Conservation (phyloP, 2,888 invertebrate genomes). For the Meteorus cinctellus region DNA sequence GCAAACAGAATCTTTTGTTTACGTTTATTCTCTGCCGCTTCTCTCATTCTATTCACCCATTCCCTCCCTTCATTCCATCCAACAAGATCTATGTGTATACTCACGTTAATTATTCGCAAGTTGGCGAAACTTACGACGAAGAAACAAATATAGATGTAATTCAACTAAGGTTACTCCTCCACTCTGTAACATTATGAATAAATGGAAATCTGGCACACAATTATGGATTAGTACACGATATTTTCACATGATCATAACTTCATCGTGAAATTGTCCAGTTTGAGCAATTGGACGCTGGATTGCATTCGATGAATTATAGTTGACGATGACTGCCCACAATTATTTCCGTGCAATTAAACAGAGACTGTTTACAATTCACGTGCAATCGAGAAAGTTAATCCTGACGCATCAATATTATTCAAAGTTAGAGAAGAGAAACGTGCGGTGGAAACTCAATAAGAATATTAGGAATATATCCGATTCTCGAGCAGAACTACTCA, state of each 20-base stretch:
- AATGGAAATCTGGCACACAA: too few species aligned
- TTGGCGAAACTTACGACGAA: too few species aligned
- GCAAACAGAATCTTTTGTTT: too few species aligned
- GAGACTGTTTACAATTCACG: constrained; percentile 15
- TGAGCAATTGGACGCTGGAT: background rate
- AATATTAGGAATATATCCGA: background rate
- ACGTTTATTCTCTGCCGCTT: too few species aligned
- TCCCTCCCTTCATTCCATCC: too few species aligned
- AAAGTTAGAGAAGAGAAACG: background rate
- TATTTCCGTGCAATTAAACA: constrained; percentile 15
- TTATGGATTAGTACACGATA: too few species aligned
- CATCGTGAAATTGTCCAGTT: background rate
- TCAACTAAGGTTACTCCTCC: too few species aligned
- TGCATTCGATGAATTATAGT: background rate
- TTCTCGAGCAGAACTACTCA: background rate
- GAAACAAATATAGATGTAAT: too few species aligned
- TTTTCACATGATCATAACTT: background rate
- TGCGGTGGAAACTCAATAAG: background rate
- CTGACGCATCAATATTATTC: constrained; percentile 5
- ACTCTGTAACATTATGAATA: too few species aligned
- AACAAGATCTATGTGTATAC: too few species aligned
- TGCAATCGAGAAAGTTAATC: constrained; percentile 28
- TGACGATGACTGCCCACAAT: background rate
- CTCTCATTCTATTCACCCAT: too few species aligned
- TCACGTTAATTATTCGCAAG: too few species aligned